phyloP scores from a whole-genome alignment of 2,888 invertebrate genomes.

The Bombylius discolor region DNA sequence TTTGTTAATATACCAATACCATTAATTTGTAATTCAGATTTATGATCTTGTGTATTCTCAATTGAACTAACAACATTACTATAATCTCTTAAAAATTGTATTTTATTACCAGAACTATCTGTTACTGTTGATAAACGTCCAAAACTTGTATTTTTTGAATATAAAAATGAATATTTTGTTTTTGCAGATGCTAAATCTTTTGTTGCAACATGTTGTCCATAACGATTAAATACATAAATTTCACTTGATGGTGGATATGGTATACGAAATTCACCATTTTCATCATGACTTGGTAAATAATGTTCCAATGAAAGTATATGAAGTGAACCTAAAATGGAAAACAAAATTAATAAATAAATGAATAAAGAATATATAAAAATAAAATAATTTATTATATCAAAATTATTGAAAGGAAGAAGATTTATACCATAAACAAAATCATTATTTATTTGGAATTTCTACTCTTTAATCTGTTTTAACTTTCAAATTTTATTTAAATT shows the following conservation, averaged over 20 bases:
- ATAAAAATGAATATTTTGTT: constrained; percentile 87
- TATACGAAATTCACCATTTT: constrained; percentile 84
- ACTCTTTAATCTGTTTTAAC: too few species aligned
- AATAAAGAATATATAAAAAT: constrained; percentile 2
- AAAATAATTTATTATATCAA: too few species aligned
- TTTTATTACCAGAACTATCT: constrained; percentile 85
- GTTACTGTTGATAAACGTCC: constrained; percentile 88
- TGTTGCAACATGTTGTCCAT: constrained; percentile 92
- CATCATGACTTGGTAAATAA: constrained; percentile 74
- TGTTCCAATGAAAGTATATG: constrained; percentile 77
- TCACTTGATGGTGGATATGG: constrained; percentile 89
- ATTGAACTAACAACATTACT: constrained; percentile 86
- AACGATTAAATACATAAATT: constrained; percentile 84
- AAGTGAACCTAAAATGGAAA: constrained; percentile 47
- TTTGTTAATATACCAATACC: constrained; percentile 84
- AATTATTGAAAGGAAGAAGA: too few species aligned
- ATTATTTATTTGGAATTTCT: too few species aligned
- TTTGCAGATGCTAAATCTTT: constrained; percentile 91
- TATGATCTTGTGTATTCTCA: constrained; percentile 87
- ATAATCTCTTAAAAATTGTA: constrained; percentile 83
- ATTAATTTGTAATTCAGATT: constrained; percentile 81
- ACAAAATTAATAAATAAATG: constrained; percentile 9
- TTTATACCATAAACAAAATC: too few species aligned
- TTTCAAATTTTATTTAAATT: too few species aligned
- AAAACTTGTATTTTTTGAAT: constrained; percentile 92